phyloP scores from a whole-genome alignment of 2,888 invertebrate species.

The Bellardia pandia region DNA sequence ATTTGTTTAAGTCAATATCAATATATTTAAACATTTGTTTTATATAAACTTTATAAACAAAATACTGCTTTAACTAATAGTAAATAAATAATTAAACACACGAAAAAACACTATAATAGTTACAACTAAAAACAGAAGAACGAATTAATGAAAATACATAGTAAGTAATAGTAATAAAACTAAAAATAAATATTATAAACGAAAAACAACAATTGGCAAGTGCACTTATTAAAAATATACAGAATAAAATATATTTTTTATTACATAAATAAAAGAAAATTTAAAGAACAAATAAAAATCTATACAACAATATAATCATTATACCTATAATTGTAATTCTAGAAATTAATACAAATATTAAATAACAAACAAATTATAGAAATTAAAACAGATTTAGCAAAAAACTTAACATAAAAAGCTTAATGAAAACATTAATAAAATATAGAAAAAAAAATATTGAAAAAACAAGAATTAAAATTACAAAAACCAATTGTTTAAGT shows the following conservation, averaged over 20 bases:
- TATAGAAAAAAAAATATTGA: background rate
- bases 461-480: constrained; percentile 21
- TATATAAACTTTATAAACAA: background rate
- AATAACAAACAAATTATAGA: constrained; percentile 51
- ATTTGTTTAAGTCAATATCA: background rate
- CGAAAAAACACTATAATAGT: background rate
- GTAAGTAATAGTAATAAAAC: constrained; percentile 4
- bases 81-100: background rate
- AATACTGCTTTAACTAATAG: background rate
- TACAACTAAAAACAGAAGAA: background rate
- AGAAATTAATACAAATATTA: constrained; percentile 27
- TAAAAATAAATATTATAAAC: constrained; percentile 59
- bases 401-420: constrained; percentile 20
- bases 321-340: background rate
- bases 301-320: constrained; percentile 22
- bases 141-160: background rate
- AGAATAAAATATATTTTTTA: constrained; percentile 60
- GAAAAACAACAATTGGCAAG: constrained; percentile 83
- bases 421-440: background rate
- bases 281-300: constrained; percentile 28
- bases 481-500: constrained; percentile 66
- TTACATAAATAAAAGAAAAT: constrained; percentile 44
- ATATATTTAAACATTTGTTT: background rate
- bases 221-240: constrained; percentile 82
- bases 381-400: constrained; percentile 43